phyloP scores from a whole-genome alignment of 2,797 vertebrate species.

The Phrynocephalus guinanensis region DNA sequence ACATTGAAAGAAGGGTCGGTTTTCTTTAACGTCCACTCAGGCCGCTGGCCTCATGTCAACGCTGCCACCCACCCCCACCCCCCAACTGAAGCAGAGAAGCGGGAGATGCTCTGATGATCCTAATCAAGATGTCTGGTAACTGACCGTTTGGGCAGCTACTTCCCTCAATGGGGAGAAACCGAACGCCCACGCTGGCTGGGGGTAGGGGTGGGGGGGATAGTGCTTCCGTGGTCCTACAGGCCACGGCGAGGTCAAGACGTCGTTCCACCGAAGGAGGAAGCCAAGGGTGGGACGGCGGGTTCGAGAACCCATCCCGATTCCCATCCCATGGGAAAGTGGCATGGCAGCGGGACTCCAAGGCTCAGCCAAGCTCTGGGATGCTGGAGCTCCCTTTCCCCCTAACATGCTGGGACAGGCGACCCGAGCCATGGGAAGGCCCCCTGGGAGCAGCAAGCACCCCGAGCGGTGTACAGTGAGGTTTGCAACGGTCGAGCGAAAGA shows the following conservation, averaged over 20 bases:
- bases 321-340: rapidly evolving
- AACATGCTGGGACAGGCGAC: neutral
- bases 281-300: rapidly evolving
- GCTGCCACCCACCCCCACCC: too few relatives aligned
- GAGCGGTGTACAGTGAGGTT: too few relatives aligned
- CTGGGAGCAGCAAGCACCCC: neutral
- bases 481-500: neutral
- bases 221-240: neutral
- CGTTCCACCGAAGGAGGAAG: neutral
- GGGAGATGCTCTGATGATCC: neutral
- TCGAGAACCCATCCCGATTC: neutral
- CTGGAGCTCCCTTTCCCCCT: neutral
- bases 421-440: neutral
- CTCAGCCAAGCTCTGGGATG: neutral
- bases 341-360: neutral
- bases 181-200: neutral
- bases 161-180: neutral
- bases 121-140: neutral
- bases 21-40: too few relatives aligned
- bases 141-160: neutral
- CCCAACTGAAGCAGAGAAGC: neutral
- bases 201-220: neutral
- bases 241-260: neutral
- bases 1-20: too few relatives aligned
- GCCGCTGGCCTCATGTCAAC: neutral